A percentile compares a stretch with the other conserved stretches of the same genome.
Conservation (phyloP, 1,140 invertebrate species). For the Ostrea denselamellosa region DNA sequence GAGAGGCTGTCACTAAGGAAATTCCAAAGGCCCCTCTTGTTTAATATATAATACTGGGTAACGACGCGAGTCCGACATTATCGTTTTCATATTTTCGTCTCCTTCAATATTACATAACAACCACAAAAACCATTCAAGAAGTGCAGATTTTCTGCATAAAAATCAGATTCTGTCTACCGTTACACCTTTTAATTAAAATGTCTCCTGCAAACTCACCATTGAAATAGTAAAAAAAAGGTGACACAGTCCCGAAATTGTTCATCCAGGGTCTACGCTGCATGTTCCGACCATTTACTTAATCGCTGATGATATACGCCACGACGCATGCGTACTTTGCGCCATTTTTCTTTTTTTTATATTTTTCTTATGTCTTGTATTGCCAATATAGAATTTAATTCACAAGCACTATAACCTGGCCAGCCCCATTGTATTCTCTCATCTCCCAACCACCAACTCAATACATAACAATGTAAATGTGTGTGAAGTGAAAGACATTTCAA, state of each 20-base stretch:
- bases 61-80: conserved; percentile 29
- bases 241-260: conserved; percentile 28
- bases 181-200: conserved; percentile 33
- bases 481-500: conserved; percentile 31
- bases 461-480: not conserved
- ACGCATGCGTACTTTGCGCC: conserved; percentile 15
- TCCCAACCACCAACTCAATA: not conserved
- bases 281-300: conserved; percentile 28
- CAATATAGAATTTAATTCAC: conserved; percentile 8
- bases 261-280: conserved; percentile 33
- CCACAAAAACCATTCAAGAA: conserved; percentile 14
- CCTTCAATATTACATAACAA: conserved; percentile 33
- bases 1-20: not conserved
- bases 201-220: conserved; percentile 28
- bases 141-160: conserved; percentile 37
- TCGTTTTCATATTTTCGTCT: conserved; percentile 27
- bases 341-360: conserved; percentile 38
- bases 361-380: conserved; percentile 36
- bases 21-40: not conserved
- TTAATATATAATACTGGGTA: conserved; percentile 6
- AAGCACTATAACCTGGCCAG: conserved; percentile 4
- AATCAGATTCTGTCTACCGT: conserved; percentile 16
- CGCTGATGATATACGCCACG: conserved; percentile 26
- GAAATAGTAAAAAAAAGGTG: conserved; percentile 35
- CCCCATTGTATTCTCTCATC: conserved; percentile 15